Conservation (phyloP, 2,113 vertebrate genomes). For the Lontra canadensis region DNA sequence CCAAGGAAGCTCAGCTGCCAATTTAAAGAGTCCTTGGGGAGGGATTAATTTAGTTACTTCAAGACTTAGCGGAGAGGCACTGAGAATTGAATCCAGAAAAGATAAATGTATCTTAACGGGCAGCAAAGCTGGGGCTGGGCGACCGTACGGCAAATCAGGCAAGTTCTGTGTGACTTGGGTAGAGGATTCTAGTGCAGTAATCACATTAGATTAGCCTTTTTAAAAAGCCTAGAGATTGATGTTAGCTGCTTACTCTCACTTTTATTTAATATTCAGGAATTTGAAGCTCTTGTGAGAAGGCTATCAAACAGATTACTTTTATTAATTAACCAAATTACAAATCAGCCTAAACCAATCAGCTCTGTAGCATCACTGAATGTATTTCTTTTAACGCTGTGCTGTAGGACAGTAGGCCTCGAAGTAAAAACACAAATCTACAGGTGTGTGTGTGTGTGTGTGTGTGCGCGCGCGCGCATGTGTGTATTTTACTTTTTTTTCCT, state of each 20-base stretch:
- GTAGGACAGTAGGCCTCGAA: neutral
- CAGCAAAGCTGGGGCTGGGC: neutral
- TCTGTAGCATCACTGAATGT: neutral
- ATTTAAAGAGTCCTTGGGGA: neutral
- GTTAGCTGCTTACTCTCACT: neutral
- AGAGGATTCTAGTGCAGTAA: neutral
- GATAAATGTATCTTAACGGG: conserved; percentile 32
- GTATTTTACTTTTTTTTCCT: neutral
- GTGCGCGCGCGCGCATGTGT: neutral
- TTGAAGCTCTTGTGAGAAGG: neutral
- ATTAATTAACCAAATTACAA: neutral
- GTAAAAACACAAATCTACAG: neutral
- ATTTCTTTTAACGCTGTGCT: neutral
- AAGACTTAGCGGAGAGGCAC: conserved; percentile 18
- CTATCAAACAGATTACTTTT: neutral
- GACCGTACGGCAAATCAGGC: neutral
- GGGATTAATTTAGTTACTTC: conserved; percentile 51
- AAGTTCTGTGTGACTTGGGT: neutral
- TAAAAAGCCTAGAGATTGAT: neutral
- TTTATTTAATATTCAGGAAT: neutral
- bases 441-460: neutral
- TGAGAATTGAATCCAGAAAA: neutral
- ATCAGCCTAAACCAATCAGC: neutral
- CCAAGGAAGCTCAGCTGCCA: neutral
- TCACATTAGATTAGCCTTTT: neutral